Conservation (phyloP, 2,113 vertebrate species). For the Petroica traversi region DNA sequence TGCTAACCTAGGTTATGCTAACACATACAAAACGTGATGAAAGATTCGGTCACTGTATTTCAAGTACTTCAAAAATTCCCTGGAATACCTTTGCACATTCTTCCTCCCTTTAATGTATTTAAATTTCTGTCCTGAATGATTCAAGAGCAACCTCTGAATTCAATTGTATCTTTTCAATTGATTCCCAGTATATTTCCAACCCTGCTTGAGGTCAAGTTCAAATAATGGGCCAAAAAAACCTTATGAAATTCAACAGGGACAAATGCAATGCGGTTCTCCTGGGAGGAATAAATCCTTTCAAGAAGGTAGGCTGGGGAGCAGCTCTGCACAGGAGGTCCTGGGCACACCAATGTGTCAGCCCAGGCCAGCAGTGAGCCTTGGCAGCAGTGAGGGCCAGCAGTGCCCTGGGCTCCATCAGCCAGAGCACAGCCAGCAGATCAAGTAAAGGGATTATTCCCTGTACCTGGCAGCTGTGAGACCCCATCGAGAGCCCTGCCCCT, state of each 20-base stretch:
- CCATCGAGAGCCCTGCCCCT: not conserved
- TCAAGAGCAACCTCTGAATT: slow-evolving; percentile 35
- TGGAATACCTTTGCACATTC: not conserved
- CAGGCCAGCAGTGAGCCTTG: not conserved
- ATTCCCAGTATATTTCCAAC: not conserved
- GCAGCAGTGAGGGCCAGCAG: not conserved
- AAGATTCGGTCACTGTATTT: not conserved
- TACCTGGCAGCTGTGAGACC: not conserved
- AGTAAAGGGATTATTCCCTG: not conserved
- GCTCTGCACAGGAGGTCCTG: not conserved
- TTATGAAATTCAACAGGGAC: slow-evolving; percentile 22
- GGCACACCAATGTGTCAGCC: not conserved
- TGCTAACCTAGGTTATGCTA: not conserved
- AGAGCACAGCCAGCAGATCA: not conserved
- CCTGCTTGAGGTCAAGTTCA: slow-evolving; percentile 14
- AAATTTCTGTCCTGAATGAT: slow-evolving; percentile 36
- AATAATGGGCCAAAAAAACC: not conserved
- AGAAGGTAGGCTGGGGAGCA: not conserved
- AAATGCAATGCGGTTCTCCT: rapidly evolving
- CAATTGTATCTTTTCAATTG: not conserved
- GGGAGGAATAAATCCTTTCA: not conserved
- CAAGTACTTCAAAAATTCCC: not conserved
- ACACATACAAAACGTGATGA: not conserved
- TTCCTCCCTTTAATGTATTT: slow-evolving; percentile 5
- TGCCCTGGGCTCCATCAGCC: not conserved